A percentile compares a stretch with the other conserved stretches of the same genome.
Evolutionary conservation across 2,888 invertebrate genomes (phyloP).

Genomic region (Teleiodes luculella): DNA sequence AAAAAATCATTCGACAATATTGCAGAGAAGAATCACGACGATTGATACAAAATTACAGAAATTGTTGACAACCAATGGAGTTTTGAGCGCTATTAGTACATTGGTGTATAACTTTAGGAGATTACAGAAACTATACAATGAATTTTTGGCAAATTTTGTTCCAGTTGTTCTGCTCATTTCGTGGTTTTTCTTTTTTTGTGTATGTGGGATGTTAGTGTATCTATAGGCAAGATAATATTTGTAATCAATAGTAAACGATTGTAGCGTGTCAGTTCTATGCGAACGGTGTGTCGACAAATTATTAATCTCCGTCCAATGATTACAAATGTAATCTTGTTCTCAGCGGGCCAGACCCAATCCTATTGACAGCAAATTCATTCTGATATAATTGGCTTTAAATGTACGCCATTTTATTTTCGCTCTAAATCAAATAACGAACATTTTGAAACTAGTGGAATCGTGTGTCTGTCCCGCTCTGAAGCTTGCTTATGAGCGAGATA

Average conservation of each 20-base stretch:
- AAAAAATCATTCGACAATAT: too few species aligned
- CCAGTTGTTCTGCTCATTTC: too few species aligned
- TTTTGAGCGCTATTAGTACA: too few species aligned
- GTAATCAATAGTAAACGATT: background rate
- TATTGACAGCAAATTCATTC: background rate
- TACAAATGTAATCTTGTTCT: conserved; percentile 5
- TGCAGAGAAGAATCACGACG: too few species aligned
- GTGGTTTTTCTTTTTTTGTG: background rate
- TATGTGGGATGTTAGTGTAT: background rate
- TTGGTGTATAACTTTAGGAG: too few species aligned
- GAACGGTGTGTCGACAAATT: background rate
- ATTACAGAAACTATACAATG: too few species aligned
- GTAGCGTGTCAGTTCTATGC: background rate
- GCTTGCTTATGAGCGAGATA: background rate
- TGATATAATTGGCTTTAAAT: too few species aligned
- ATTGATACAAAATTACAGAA: too few species aligned
- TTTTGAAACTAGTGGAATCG: background rate
- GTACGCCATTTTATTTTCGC: too few species aligned
- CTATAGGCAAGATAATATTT: conserved; percentile 1
- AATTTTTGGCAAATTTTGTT: too few species aligned
- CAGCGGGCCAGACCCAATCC: background rate
- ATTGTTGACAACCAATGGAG: too few species aligned
- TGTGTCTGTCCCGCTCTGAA: background rate
- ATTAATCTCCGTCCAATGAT: background rate
- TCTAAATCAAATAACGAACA: too few species aligned